A percentile compares a stretch with the other conserved stretches of the same genome.
Evolutionary conservation across 2,113 vertebrate genomes (phyloP).

Genomic region (Antennarius striatus): DNA sequence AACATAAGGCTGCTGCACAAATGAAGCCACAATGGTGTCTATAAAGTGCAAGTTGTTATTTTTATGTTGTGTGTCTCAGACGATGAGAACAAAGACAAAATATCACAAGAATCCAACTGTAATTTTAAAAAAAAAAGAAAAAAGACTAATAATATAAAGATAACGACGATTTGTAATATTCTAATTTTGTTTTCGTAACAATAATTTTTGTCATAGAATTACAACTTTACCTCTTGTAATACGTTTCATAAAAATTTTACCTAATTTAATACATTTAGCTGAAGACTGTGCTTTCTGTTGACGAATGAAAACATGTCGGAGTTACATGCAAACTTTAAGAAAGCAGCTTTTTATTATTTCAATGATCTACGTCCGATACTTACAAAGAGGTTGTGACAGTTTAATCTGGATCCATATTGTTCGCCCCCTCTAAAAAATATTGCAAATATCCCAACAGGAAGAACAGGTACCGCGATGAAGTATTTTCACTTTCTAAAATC

Average conservation of each 20-base stretch:
- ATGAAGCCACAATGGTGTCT: not conserved
- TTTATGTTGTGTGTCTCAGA: too few species aligned
- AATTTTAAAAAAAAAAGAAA: too few species aligned
- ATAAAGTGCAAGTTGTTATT: too few species aligned
- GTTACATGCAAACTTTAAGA: not conserved
- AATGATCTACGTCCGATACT: slow-evolving; percentile 46
- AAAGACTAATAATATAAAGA: too few species aligned
- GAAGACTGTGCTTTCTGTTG: slow-evolving; percentile 1
- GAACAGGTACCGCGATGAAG: slow-evolving; percentile 3
- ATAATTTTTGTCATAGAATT: too few species aligned
- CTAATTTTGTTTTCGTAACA: too few species aligned
- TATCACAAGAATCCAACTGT: too few species aligned
- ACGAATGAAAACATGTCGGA: not conserved
- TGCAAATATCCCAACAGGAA: slow-evolving; percentile 46
- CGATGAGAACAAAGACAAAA: too few species aligned
- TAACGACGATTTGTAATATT: too few species aligned
- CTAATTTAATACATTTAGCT: not conserved
- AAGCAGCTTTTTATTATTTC: slow-evolving; percentile 2
- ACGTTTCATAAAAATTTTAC: too few species aligned
- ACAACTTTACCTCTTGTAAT: too few species aligned
- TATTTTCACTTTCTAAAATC: slow-evolving; percentile 36
- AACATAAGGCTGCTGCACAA: not conserved
- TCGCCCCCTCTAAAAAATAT: slow-evolving; percentile 48
- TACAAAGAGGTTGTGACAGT: slow-evolving; percentile 55
- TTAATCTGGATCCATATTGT: slow-evolving; percentile 48